Evolutionary conservation across 2,797 vertebrate genomes (phyloP), one percentile per base, ranked within the genome.

Genomic region (Sebastes umbrosus): DNA sequence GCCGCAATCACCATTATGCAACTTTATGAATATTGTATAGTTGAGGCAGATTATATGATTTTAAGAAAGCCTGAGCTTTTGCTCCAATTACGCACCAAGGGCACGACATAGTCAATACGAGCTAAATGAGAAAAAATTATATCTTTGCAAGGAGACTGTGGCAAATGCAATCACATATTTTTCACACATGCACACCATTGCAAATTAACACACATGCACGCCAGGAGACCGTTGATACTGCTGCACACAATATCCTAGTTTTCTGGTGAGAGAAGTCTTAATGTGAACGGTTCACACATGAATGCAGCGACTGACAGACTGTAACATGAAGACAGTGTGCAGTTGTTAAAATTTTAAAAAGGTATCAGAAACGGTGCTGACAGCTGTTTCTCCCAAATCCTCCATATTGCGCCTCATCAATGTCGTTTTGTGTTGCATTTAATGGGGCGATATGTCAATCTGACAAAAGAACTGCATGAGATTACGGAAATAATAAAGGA

Each of bases 311-410:
- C 39, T 84, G 80, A 82, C 43, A 85, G 69, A 68, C 46, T 88
- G 79, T 75, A 86, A 87, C 73, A 84, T 77, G 72, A 87, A 87
- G 76, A 83, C 46, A 14, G 43, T 31, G 69, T 32, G 70, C 70
- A 85, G 71, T 76, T 85, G 75, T 88, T 88, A 36, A 64, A 74
- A 83, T 85, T 73, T 82, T 16, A 84, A 70, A 72, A 83, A 80
- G 22, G 58, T 83, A 87, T 78, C 52, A 85, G 69, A 84, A 80
- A 84, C 64, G 55, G 50, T 82, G 74, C 71, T 16, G 81, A 87
- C 84, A 93, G 84, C 81, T 84, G 84, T 80, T 84, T 65, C 69
- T 71, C 73, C 76, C 69, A 84, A 84, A 89, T 85, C 77, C 36
- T 84, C 77, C 62, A 82, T 54, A 83, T 59, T 72, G 69, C 2